A percentile compares a stretch with the other conserved stretches of the same genome.
These are phyloP conservation scores for Papilio polyxenes DNA, from an alignment of 1,140 invertebrate species.

Conservation along the genomic window DNA sequence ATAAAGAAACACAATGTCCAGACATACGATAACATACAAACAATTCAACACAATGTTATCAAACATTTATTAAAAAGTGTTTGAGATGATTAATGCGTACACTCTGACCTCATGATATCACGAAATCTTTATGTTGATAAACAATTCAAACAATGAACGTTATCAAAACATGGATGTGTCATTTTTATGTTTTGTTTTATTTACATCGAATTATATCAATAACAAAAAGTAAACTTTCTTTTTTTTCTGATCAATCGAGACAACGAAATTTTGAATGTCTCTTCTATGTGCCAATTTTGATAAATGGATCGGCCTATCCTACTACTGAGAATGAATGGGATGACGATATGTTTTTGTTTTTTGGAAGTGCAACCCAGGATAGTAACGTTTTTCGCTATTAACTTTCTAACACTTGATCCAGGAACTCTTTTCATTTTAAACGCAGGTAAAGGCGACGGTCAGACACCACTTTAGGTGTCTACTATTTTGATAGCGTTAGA, in stretches of 20 bases:
- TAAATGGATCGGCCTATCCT: too few relatives aligned
- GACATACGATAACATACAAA: constrained; percentile 40
- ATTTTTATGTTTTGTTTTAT: background rate
- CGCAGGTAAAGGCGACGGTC: too few relatives aligned
- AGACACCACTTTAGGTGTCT: too few relatives aligned
- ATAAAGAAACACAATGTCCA: constrained; percentile 32
- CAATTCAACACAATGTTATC: constrained; percentile 42
- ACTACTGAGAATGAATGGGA: background rate
- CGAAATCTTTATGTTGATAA: constrained; percentile 22
- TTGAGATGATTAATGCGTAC: constrained; percentile 42
- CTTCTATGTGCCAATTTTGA: too few relatives aligned
- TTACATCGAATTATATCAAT: background rate
- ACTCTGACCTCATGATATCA: constrained; percentile 39
- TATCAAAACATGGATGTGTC: constrained; percentile 6
- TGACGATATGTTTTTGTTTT: background rate
- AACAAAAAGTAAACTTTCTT: background rate
- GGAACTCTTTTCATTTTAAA: too few relatives aligned
- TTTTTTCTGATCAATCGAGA: background rate
- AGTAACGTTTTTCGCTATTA: background rate
- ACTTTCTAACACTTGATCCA: too few relatives aligned
- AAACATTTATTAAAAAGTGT: constrained; percentile 47
- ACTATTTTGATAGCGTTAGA: too few relatives aligned
- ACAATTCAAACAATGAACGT: constrained; percentile 10
- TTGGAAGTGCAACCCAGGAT: background rate
- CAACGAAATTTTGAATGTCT: background rate